Evolutionary conservation across 64 coral and sea anemone species (phyloP), one percentile per base, ranked within the genome.

Genomic region (Actinia equina): DNA sequence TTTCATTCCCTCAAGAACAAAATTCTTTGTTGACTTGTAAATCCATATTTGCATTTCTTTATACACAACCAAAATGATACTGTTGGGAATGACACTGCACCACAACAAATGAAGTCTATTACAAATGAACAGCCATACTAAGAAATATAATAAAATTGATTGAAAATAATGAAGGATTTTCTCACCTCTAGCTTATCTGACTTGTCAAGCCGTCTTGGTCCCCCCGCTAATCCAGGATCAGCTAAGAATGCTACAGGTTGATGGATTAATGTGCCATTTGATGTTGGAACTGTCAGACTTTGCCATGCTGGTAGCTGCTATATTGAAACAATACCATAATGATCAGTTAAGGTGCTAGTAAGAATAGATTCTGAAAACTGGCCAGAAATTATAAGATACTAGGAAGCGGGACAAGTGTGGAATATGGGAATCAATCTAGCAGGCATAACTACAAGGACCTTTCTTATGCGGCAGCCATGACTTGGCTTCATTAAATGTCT

Each of bases 181-280:
- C 23, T 91, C 19, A 97, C 94, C 94, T 97, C 94, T 58, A 97
- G 71, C 77, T 92, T 93, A 67, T 97, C 94, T 25, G 94, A 97
- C 82, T 97, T 97, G 91, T 97, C 94, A 82, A 97, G 85, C 83
- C 94, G 89, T 82, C 94, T 65, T 16, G 94, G 88, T 51, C 85
- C 85, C 22, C 86, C 65, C 79, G 80, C 16, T 43, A 91, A 53
- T 20, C 88, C 88, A 64, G 94, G 84, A 74, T 97, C 94, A 26
- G 94, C 88, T 23, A 97, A 88, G 55, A 97, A 93, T 16, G 94
- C 91, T 4, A 97, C 78, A 5, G 94, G 94, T 26, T 97, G 94
- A 6, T 93, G 94, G 51, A 97, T 64, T 43, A 93, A 74, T 2
- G 94, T 93, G 37, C 94, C 91, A 93, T 97, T 97, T 82, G 94